Evolutionary conservation across 2,797 vertebrate genomes (phyloP), one percentile per base, ranked within the genome.

Genomic region (Chloroceryle inda): DNA sequence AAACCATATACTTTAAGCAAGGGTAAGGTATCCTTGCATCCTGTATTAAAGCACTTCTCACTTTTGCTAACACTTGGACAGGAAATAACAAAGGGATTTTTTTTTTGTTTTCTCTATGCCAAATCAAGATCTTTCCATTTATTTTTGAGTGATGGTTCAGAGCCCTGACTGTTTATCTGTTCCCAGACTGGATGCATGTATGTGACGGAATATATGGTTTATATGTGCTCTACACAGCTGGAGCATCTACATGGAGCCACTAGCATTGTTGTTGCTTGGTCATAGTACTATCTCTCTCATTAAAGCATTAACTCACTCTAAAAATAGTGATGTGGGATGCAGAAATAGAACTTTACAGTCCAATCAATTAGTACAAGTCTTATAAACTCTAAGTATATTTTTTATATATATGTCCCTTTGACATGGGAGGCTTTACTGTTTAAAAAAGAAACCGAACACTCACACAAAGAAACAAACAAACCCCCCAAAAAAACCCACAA

Each of bases 341-440:
- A 86, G 62, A 85, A 90, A 47, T 58, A 90, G 29, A 80, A 27
- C 35, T 86, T 73, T 49, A 73, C 91, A 71, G 19, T 16, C 11
- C 12, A 66, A 0, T 17, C 13, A 72, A 50, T 90, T 66, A 85
- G 29, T 84, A 18, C 13, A 75, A 42, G 33, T 27, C 19, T 94
- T 67, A 19, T 37, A 91, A 83, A 85, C 59, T 45, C 31, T 35
- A 82, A 44, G 6, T 27, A 52, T 8, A 15, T 4, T 50, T 76
- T 29, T 35, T 47, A 15, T 50, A 26, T 50, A 26, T 50, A 50
- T 50, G 14, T 50, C 24, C 49, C 26, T 50, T 50, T 50, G 49
- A 50, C 24, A 50, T 14, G 49, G 24, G 24, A 26, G 49, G 49
- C 26, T 50, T 50, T 50, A 26, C 49, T 26, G 26, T 26, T 50